Conservation (phyloP, 2,113 vertebrate genomes). For the Malurus cyaneus region DNA sequence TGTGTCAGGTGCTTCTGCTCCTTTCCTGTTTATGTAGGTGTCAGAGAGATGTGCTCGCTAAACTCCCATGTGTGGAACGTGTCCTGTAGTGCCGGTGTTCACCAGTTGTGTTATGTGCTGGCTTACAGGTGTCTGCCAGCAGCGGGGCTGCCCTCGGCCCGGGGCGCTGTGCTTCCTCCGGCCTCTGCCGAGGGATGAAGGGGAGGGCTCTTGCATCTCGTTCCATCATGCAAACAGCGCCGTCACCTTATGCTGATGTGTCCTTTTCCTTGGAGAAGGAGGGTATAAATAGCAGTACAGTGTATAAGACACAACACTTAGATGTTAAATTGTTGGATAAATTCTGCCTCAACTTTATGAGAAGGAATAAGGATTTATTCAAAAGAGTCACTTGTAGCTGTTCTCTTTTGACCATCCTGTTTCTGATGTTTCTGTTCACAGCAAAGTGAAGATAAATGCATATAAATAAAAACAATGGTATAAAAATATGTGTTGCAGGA, state of each 20-base stretch:
- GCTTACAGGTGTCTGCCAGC: background rate
- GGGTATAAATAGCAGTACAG: background rate
- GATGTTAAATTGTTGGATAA: background rate
- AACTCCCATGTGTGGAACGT: accelerated
- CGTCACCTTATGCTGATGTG: background rate
- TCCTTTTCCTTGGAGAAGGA: background rate
- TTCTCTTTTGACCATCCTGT: background rate
- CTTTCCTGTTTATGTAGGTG: background rate
- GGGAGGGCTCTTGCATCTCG: background rate
- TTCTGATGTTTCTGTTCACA: background rate
- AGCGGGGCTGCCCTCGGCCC: accelerated
- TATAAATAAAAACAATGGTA: background rate
- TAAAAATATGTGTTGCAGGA: background rate
- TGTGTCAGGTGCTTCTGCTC: background rate
- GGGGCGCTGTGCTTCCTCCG: background rate
- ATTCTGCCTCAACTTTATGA: background rate
- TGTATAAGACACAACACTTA: background rate
- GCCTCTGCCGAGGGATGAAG: background rate
- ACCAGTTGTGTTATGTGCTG: background rate
- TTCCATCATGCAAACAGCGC: conserved; percentile 13
- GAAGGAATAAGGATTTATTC: background rate
- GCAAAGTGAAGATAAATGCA: background rate
- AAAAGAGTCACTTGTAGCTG: background rate
- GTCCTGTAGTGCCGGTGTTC: accelerated
- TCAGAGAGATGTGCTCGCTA: accelerated